phyloP scores from a whole-genome alignment of 2,888 invertebrate species.

The Archips xylosteana region DNA sequence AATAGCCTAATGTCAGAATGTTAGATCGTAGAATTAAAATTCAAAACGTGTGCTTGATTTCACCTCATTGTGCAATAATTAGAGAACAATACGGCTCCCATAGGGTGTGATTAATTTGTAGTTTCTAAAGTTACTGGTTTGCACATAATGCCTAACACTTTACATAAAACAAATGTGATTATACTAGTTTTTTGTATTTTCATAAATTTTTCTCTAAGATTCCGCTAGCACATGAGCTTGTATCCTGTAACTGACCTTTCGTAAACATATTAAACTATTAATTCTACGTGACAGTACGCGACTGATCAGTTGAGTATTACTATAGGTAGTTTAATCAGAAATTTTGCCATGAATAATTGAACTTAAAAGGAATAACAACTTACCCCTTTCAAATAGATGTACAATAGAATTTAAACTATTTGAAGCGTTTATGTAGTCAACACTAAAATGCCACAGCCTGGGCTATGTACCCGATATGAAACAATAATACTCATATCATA shows the following conservation, averaged over 20 bases:
- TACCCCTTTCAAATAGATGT: constrained; percentile 22
- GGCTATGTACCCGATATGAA: constrained; percentile 21
- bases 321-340: neutral
- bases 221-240: neutral
- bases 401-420: constrained; percentile 2
- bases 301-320: neutral
- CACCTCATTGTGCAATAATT: neutral
- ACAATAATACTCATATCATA: constrained; percentile 48
- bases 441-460: constrained; percentile 1
- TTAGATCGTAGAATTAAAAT: too few species aligned
- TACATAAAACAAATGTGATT: too few species aligned
- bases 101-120: neutral
- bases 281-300: neutral
- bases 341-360: neutral
- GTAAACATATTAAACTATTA: neutral
- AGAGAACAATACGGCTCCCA: neutral
- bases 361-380: constrained; percentile 34
- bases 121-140: too few species aligned
- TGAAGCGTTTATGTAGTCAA: neutral
- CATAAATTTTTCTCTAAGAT: neutral
- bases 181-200: neutral
- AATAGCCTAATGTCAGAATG: too few species aligned
- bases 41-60: too few species aligned
- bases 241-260: too few species aligned
- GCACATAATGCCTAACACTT: too few species aligned